Evolutionary conservation across 2,888 invertebrate species (phyloP), one percentile per base, ranked within the genome.

Genomic region (Brachycybe producta): DNA sequence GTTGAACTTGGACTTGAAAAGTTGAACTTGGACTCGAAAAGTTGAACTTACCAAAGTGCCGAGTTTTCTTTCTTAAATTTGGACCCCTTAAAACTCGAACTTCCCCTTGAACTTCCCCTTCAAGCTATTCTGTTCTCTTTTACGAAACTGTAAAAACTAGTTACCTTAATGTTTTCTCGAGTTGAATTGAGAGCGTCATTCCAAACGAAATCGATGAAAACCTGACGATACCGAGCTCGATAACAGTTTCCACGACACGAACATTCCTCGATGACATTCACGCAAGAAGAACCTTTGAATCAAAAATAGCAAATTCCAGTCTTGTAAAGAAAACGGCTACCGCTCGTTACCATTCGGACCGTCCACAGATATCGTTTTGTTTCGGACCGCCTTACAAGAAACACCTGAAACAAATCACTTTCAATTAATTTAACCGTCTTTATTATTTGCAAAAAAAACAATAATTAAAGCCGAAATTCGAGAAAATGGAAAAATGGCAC

Each of bases 331-430:
- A 2, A 23, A 36, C 2, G 13, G 39, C 43, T 50, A n/a, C n/a
- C n/a, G n/a, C n/a, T n/a, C n/a, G n/a, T n/a, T 26, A 66, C 69
- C 69, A 49, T 68, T 69, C 11, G 69, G 67, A 35, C 69, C 69
- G 24, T 61, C 62, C 21, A 68, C 60, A 53, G 66, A 64, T 47
- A 65, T 54, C 2, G 68, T 66, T 36, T 60, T 61, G 59, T 69
- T 69, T 48, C 64, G 64, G 17, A 62, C 52, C 3, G 68, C 65
- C 42, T 63, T 62, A 52, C 68, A 69, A 17, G 63, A 27, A 28
- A 36, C 19, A 27, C 28, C 43, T 43, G 17, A 27, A 43, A 43
- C 40, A 13, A 30, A n/a, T n/a, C n/a, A n/a, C n/a, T n/a, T n/a
- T n/a, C n/a, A n/a, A 30, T 30, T n/a, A 30, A 13, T 26, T 26